Conservation (phyloP, 2,888 invertebrate genomes). For the Stramonita haemastoma region DNA sequence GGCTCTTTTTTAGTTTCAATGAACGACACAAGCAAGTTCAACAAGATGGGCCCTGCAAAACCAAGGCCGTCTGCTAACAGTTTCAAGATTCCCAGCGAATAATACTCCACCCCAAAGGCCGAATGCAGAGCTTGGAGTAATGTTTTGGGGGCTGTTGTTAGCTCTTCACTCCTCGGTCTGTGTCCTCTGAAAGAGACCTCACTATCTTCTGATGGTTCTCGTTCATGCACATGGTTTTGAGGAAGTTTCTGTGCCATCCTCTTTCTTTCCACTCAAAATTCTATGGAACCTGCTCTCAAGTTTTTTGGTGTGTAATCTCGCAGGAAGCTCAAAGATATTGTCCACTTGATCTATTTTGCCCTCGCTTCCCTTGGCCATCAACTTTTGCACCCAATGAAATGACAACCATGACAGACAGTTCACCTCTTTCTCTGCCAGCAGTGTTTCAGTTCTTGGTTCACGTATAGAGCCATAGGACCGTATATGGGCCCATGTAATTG, state of each 20-base stretch:
- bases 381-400: conserved; percentile 91
- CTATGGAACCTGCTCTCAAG: conserved; percentile 63
- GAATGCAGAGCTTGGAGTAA: conserved; percentile 66
- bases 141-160: conserved; percentile 40
- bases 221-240: conserved; percentile 18
- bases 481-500: conserved; percentile 52
- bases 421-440: conserved; percentile 83
- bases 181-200: conserved; percentile 16
- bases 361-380: conserved; percentile 81
- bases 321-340: conserved; percentile 73
- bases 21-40: conserved; percentile 88
- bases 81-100: conserved; percentile 79
- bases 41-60: conserved; percentile 92
- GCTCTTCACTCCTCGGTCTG: neutral
- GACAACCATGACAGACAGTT: conserved; percentile 86
- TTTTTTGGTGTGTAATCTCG: conserved; percentile 63
- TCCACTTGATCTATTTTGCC: conserved; percentile 81
- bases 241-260: neutral
- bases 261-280: conserved; percentile 46
- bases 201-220: neutral
- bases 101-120: conserved; percentile 75
- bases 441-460: conserved; percentile 19
- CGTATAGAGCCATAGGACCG: conserved; percentile 48
- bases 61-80: conserved; percentile 89
- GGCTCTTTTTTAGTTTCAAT: conserved; percentile 86